A percentile compares a stretch with the other conserved stretches of the same genome.
Evolutionary conservation across 2,797 vertebrate species (phyloP).

Genomic region (Tympanoctomys barrerae): DNA sequence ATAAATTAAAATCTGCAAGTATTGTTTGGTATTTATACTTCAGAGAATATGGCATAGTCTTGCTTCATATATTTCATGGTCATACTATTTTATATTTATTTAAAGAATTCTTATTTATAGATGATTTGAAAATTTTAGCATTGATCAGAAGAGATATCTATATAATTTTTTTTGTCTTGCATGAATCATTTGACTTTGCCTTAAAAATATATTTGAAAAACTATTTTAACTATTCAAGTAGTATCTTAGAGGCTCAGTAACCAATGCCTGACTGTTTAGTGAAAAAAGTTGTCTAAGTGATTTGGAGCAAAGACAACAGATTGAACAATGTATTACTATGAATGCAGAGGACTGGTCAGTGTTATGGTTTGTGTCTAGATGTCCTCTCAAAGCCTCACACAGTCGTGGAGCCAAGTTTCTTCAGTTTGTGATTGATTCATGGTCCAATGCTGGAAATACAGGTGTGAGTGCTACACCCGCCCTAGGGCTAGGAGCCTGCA

Average conservation of each 20-base stretch:
- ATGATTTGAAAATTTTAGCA: background rate
- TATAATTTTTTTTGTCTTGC: background rate
- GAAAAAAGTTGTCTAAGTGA: constrained; percentile 22
- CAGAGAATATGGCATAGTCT: background rate
- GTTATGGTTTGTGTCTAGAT: too few relatives aligned
- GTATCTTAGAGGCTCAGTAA: background rate
- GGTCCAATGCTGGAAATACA: too few relatives aligned
- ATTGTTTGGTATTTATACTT: background rate
- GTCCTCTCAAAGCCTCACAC: too few relatives aligned
- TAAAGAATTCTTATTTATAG: background rate
- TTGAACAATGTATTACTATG: background rate
- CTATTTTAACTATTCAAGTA: background rate
- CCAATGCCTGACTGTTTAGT: background rate
- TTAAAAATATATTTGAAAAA: background rate
- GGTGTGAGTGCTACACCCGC: too few relatives aligned
- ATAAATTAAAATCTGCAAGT: background rate
- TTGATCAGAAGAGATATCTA: background rate
- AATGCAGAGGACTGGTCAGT: background rate
- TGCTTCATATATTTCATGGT: background rate
- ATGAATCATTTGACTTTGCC: background rate
- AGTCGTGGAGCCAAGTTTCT: too few relatives aligned
- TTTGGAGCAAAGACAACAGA: background rate
- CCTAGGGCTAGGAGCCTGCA: too few relatives aligned
- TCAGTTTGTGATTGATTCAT: too few relatives aligned
- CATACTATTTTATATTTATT: background rate